Percentiles rank a stretch among this genome's conserved stretches.
Conservation (phyloP, 1,140 invertebrate species). For the Contarinia nasturtii region DNA sequence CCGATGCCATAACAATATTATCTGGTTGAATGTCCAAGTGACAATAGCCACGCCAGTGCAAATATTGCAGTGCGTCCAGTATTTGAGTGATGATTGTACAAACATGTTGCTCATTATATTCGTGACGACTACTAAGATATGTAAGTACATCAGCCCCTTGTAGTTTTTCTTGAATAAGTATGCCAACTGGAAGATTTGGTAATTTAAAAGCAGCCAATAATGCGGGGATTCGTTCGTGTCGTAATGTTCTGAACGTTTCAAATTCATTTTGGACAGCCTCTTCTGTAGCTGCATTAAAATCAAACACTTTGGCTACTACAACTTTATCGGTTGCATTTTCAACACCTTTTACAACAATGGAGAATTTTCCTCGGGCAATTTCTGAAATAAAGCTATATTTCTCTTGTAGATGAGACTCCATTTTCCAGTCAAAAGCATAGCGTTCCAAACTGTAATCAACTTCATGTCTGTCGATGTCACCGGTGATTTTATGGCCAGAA, state of each 20-base stretch:
- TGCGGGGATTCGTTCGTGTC: constrained; percentile 68
- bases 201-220: constrained; percentile 53
- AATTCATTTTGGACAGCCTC: constrained; percentile 55
- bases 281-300: constrained; percentile 42
- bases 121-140: constrained; percentile 65
- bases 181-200: constrained; percentile 38
- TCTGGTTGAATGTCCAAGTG: constrained; percentile 91
- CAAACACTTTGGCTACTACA: constrained; percentile 61
- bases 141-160: constrained; percentile 82
- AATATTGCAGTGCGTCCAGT: constrained; percentile 72
- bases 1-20: constrained; percentile 86
- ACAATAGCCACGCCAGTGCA: constrained; percentile 81
- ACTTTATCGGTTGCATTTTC: constrained; percentile 50
- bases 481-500: constrained; percentile 48
- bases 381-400: constrained; percentile 70
- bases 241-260: constrained; percentile 54
- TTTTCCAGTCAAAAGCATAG: constrained; percentile 49
- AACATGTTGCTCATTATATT: constrained; percentile 82
- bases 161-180: constrained; percentile 68
- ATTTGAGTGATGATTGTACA: constrained; percentile 65
- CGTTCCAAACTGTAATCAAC: constrained; percentile 58
- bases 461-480: constrained; percentile 36
- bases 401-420: constrained; percentile 40
- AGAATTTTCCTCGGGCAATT: constrained; percentile 65
- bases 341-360: constrained; percentile 64